Evolutionary conservation across 2,888 invertebrate genomes (phyloP), one percentile per base, ranked within the genome.

Genomic region (Acanthosoma haemorrhoidale): DNA sequence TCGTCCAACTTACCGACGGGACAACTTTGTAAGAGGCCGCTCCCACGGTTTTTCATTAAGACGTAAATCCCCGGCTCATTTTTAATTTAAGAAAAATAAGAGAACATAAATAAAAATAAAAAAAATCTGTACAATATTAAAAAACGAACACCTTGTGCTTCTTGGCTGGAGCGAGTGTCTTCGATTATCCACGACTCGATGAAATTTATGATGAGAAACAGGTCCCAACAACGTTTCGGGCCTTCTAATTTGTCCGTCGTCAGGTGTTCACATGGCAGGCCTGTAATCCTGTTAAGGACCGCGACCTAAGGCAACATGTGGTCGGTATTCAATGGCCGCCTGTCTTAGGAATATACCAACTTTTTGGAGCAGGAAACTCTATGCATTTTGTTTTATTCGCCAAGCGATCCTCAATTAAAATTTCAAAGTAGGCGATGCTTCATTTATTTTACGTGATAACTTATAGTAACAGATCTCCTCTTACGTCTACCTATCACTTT

Each of bases 41-140:
- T 51, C 51, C 43, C 51, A 51, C 29, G 51, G 21, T 51, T 51
- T 51, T 51, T 51, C 51, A 51, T 51, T 51, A 51, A 51, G 51
- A 51, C 51, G 25, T 51, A 25, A 51, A 51, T n/a, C n/a, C 51
- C 25, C 51, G 25, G 21, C 51, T 25, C 13, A 51, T 51, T 51
- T 51, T 51, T 51, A 51, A 51, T 51, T 51, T 51, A 51, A 25
- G 25, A 25, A 51, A 25, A 25, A 51, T 5, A n/a, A n/a, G n/a
- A n/a, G 25, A 25, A 51, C 16, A 38, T 2, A 51, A 51, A 51
- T 13, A 51, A 43, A 9, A 51, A 51, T 13, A n/a, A 21, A 51
- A 51, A 51, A 51, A 8, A 13, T n/a, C n/a, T n/a, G n/a, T n/a
- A n/a, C n/a, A n/a, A n/a, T n/a, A n/a, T n/a, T 4, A n/a, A n/a